Base-by-base conservation (phyloP, 37 sponge, comb jelly and placozoan genomes). In the Agelas oroides region DNA sequence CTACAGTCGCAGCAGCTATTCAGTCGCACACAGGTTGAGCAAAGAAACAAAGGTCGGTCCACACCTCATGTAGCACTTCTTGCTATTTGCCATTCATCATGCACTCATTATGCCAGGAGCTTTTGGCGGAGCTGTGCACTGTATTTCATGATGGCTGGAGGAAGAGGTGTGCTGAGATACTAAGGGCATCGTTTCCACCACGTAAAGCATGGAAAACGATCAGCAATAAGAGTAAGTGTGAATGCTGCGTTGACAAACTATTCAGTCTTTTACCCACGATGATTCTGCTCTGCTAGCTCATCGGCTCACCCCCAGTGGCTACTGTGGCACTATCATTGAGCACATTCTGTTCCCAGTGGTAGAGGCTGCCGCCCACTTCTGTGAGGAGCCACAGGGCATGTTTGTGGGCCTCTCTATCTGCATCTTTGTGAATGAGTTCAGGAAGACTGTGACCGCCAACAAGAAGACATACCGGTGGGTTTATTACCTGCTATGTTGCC, bases 381-480 rank as follows among this genome's bases (percentile, higher is more conserved):
- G 75, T 34, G 68, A 61, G 57, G 40, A 23, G 5, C 46, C 70
- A 5, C 78, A 78, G 64, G 13, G 23, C 34, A 20, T 23, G 23
- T 78, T 78, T 32, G 27, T 78, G 25, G 19, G 21, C 18, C 63
- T 86, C 24, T 30, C 39, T 14, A n/a, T 77, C 28, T 31, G 40
- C 16, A 46, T 70, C 0, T n/a, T 86, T 63, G 39, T 76, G 53
- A 70, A 57, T 41, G 86, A 71, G 41, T 53, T 64, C 20, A 55
- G 86, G 33, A 77, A 56, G 34, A n/a, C 28, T 24, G 70, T 86
- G 30, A 59, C 59, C 6, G 18, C 60, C 61, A 77, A 76, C 60
- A 78, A 78, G 52, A 66, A 60, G 25, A 32, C 57, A 18, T 86
- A 86, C 78, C 77, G 61, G 86, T 86, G 14, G 23, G 38, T 21